These are phyloP conservation scores for Dolichoris vasculosae DNA, from an alignment of 1,140 invertebrate genomes.

Conservation along the genomic window DNA sequence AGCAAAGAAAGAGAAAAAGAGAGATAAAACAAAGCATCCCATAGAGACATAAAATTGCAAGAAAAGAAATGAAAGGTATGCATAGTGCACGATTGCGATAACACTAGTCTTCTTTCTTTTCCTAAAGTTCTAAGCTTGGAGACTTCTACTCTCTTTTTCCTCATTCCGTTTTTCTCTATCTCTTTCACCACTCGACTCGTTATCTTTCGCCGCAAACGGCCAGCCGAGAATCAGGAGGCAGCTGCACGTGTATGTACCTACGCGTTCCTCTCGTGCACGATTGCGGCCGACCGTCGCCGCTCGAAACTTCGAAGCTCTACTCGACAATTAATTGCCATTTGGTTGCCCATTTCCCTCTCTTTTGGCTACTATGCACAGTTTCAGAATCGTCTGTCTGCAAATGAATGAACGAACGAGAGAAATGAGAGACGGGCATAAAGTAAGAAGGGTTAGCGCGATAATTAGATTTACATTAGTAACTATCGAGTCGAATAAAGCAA, in stretches of 20 bases:
- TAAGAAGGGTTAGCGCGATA: background rate
- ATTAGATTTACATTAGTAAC: background rate
- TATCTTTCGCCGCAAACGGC: conserved; percentile 29
- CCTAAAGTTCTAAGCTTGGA: background rate
- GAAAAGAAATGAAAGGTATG: background rate
- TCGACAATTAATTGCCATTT: conserved; percentile 41
- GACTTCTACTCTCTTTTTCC: background rate
- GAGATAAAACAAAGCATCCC: background rate
- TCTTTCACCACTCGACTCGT: conserved; percentile 7
- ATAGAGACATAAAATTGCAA: conserved; percentile 13
- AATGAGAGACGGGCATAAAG: too few species aligned
- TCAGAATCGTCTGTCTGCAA: conserved; percentile 19
- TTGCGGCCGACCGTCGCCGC: conserved; percentile 10
- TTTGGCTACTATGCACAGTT: background rate
- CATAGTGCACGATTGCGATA: background rate
- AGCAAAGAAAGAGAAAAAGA: background rate
- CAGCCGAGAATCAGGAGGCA: background rate
- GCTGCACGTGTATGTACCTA: background rate
- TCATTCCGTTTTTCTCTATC: background rate
- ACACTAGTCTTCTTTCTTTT: background rate
- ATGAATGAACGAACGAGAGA: background rate
- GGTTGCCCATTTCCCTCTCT: background rate
- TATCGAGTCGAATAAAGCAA: background rate
- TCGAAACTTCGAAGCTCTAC: conserved; percentile 31
- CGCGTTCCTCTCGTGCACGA: background rate